A percentile compares a stretch with the other conserved stretches of the same genome.
These are phyloP conservation scores for Diaphora mendica DNA, from an alignment of 2,888 invertebrate genomes.

Conservation along the genomic window DNA sequence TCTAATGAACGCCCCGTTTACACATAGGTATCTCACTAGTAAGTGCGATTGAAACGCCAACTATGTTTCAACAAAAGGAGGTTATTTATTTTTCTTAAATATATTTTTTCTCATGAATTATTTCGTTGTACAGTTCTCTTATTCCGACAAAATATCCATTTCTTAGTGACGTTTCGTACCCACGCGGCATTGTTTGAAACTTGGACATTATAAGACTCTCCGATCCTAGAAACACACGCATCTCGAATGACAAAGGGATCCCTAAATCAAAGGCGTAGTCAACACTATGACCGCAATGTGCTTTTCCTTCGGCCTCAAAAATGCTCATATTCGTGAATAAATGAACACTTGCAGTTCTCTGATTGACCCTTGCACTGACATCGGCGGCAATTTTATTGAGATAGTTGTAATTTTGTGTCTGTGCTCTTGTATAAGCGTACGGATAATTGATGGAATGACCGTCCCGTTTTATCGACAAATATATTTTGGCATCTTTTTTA, in stretches of 20 bases:
- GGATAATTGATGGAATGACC: constrained; percentile 89
- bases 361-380: constrained; percentile 69
- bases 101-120: constrained; percentile 62
- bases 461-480: constrained; percentile 90
- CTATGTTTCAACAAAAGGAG: constrained; percentile 28
- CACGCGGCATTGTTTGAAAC: constrained; percentile 72
- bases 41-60: constrained; percentile 44
- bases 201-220: constrained; percentile 63
- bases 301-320: constrained; percentile 60
- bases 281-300: constrained; percentile 76
- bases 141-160: constrained; percentile 74
- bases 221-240: constrained; percentile 74
- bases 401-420: constrained; percentile 28
- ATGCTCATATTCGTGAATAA: constrained; percentile 68
- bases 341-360: constrained; percentile 64
- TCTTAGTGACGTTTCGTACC: constrained; percentile 66
- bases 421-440: constrained; percentile 81
- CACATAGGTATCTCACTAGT: constrained; percentile 33
- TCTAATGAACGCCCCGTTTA: constrained; percentile 46
- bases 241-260: constrained; percentile 67
- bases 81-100: constrained; percentile 47
- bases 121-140: constrained; percentile 67
- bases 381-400: constrained; percentile 59
- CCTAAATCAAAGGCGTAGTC: constrained; percentile 68
- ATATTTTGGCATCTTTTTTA: constrained; percentile 84